Conservation (phyloP, 1,140 invertebrate genomes). For the Maniola jurtina region DNA sequence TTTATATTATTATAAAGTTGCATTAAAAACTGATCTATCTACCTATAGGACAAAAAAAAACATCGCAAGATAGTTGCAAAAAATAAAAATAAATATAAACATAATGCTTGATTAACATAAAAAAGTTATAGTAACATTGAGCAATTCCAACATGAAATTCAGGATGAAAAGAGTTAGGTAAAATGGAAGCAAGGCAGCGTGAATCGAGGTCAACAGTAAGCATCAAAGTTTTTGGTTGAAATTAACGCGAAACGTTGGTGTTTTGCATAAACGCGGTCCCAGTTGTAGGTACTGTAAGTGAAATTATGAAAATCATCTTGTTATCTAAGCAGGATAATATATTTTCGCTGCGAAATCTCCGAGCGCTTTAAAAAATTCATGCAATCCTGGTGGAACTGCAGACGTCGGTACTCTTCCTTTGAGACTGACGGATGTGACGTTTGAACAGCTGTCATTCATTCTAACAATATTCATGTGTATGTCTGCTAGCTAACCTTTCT, state of each 20-base stretch:
- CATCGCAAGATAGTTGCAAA: too few relatives aligned
- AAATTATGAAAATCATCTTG: conserved; percentile 12
- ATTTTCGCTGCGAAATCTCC: background rate
- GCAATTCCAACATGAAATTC: background rate
- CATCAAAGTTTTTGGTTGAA: conserved; percentile 7
- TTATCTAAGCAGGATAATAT: conserved; percentile 9
- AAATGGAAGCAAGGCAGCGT: background rate
- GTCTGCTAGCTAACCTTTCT: too few relatives aligned
- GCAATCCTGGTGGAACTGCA: conserved; percentile 1
- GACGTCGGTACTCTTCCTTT: background rate
- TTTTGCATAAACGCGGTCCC: conserved; percentile 1
- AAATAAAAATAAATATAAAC: background rate
- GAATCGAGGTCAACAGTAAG: background rate
- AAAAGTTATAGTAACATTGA: too few relatives aligned
- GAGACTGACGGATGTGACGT: background rate
- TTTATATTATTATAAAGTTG: too few relatives aligned
- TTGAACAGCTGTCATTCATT: background rate
- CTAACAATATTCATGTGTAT: background rate
- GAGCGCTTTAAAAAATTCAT: conserved; percentile 7
- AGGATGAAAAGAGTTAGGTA: background rate
- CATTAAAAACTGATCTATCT: too few relatives aligned
- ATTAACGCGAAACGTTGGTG: background rate
- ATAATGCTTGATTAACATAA: too few relatives aligned
- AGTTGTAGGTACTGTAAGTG: conserved; percentile 1
- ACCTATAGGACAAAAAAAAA: too few relatives aligned